These are phyloP conservation scores for Criorhina ranunculi DNA, from an alignment of 2,888 invertebrate species.

Conservation along the genomic window DNA sequence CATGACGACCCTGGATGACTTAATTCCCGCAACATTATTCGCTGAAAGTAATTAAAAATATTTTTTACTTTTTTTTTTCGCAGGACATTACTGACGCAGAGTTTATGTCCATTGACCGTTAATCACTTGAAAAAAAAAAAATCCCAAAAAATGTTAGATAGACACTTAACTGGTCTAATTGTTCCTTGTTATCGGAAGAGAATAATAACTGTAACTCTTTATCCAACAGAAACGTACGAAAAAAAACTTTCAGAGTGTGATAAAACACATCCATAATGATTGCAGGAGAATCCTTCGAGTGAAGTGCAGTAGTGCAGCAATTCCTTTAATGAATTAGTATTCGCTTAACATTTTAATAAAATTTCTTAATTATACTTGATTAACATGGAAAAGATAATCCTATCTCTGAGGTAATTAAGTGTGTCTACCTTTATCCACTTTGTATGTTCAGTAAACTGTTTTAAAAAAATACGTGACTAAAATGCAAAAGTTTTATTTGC, in stretches of 20 bases:
- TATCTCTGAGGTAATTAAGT: slow-evolving; percentile 79
- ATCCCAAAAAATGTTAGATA: slow-evolving; percentile 30
- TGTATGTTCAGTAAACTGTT: slow-evolving; percentile 77
- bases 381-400: slow-evolving; percentile 79
- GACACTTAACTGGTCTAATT: slow-evolving; percentile 15
- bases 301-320: slow-evolving; percentile 9
- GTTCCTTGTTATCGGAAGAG: slow-evolving; percentile 30
- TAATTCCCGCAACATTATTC: slow-evolving; percentile 59
- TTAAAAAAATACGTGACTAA: slow-evolving; percentile 78
- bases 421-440: slow-evolving; percentile 77
- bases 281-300: neutral
- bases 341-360: slow-evolving; percentile 79
- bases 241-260: no score
- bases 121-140: slow-evolving; percentile 23
- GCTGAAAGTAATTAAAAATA: slow-evolving; percentile 67
- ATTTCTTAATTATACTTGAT: slow-evolving; percentile 80
- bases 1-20: slow-evolving; percentile 47
- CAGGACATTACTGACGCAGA: slow-evolving; percentile 25
- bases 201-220: slow-evolving; percentile 10
- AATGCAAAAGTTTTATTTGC: slow-evolving; percentile 76
- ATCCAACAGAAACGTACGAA: slow-evolving; percentile 5
- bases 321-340: slow-evolving; percentile 77
- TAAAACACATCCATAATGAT: neutral
- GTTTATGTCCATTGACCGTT: slow-evolving; percentile 20
- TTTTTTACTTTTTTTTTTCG: slow-evolving; percentile 56